Conservation (phyloP, 2,113 vertebrate genomes). For the Empidonax traillii region DNA sequence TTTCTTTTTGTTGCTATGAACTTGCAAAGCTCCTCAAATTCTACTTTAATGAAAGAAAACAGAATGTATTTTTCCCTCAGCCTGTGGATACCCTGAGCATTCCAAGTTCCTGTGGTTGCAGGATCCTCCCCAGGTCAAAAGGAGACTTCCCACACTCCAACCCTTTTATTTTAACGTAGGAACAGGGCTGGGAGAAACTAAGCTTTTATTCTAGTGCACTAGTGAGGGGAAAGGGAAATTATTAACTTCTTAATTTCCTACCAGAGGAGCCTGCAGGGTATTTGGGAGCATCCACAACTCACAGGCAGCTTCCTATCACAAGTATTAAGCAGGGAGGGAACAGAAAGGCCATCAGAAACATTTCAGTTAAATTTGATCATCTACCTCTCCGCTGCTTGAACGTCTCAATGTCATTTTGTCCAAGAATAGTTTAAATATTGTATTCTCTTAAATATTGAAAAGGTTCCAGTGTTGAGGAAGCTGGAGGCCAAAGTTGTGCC, state of each 20-base stretch:
- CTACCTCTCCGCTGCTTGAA: not conserved
- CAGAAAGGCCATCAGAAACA: not conserved
- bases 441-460: not conserved
- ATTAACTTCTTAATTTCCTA: not conserved
- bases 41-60: not conserved
- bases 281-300: not conserved
- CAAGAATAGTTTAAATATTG: not conserved
- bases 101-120: not conserved
- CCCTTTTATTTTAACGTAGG: not conserved
- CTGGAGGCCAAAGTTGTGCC: not conserved
- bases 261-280: not conserved
- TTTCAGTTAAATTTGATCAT: not conserved
- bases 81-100: fast-evolving
- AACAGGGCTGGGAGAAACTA: not conserved
- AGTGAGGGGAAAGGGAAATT: not conserved
- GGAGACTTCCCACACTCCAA: not conserved
- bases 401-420: not conserved
- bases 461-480: not conserved
- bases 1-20: too few species aligned
- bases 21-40: not conserved
- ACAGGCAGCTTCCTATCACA: not conserved
- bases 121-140: not conserved
- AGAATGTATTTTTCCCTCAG: not conserved
- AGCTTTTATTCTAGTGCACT: not conserved
- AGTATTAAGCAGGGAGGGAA: not conserved